phyloP scores from a whole-genome alignment of 2,888 invertebrate genomes.

The Dromius quadrimaculatus region DNA sequence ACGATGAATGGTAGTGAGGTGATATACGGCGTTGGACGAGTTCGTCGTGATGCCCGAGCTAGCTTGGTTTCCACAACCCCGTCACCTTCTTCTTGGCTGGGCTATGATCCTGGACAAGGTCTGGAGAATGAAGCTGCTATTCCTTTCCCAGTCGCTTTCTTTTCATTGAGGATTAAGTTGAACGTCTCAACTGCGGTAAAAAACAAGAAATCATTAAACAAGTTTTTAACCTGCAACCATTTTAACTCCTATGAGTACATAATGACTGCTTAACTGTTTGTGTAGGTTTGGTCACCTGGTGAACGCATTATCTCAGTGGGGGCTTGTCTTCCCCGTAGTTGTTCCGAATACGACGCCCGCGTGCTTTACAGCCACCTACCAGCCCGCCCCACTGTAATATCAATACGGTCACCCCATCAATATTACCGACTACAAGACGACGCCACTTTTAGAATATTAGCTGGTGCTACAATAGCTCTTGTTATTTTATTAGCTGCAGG shows the following conservation, averaged over 20 bases:
- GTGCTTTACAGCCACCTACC: not conserved
- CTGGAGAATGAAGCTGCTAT: slow-evolving; percentile 65
- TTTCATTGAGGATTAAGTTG: slow-evolving; percentile 73
- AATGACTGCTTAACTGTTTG: too few species aligned
- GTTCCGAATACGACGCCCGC: slow-evolving; percentile 60
- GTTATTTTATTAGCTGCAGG: slow-evolving; percentile 73
- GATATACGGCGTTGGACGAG: not conserved
- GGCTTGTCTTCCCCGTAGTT: slow-evolving; percentile 79
- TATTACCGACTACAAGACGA: slow-evolving; percentile 76
- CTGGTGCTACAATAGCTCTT: slow-evolving; percentile 70
- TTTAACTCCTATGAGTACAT: slow-evolving; percentile 15
- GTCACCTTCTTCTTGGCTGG: slow-evolving; percentile 61
- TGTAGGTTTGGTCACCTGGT: slow-evolving; percentile 56
- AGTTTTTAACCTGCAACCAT: not conserved
- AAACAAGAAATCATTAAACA: too few species aligned
- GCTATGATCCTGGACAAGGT: slow-evolving; percentile 59
- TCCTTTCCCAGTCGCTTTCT: slow-evolving; percentile 78
- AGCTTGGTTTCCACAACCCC: slow-evolving; percentile 40
- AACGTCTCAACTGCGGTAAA: slow-evolving; percentile 69
- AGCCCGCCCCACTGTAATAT: slow-evolving; percentile 66
- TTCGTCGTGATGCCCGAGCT: slow-evolving; percentile 25
- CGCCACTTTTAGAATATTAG: slow-evolving; percentile 73
- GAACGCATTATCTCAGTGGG: slow-evolving; percentile 80
- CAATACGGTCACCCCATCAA: slow-evolving; percentile 77
- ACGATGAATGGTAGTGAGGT: not conserved